These are phyloP conservation scores for Percopsis omiscomaycus DNA, from an alignment of 2,797 vertebrate species.

Conservation along the genomic window DNA sequence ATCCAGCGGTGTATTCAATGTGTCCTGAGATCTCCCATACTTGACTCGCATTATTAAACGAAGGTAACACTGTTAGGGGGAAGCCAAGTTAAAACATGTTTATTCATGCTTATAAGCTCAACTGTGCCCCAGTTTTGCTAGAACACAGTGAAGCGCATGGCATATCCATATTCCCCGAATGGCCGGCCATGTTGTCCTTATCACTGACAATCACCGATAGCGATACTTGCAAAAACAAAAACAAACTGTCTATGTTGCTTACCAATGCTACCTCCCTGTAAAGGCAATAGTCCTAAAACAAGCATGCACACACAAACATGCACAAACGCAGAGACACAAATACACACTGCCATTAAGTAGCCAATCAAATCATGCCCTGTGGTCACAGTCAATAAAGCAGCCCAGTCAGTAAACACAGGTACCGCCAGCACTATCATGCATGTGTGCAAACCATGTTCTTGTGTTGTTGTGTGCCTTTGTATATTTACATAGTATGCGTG, in stretches of 20 bases:
- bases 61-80: background rate
- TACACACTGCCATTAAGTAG: conserved; percentile 8
- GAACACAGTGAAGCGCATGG: no score
- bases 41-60: background rate
- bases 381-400: conserved; percentile 39
- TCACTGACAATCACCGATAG: no score
- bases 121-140: no score
- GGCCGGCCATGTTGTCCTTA: no score
- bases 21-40: background rate
- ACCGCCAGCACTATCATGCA: conserved; percentile 32
- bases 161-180: no score
- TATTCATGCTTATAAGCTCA: background rate
- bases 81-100: background rate
- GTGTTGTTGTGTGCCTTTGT: conserved; percentile 10
- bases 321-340: background rate
- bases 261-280: no score
- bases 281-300: background rate
- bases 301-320: background rate
- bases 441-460: conserved; percentile 18
- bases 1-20: background rate
- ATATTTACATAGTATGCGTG: conserved; percentile 11
- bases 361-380: conserved; percentile 29
- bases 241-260: no score
- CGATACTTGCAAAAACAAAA: no score
- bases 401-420: conserved; percentile 9